A percentile compares a stretch with the other conserved stretches of the same genome.
These are phyloP conservation scores for Grammomys dolichurus DNA, from an alignment of 2,113 vertebrate species.

Conservation along the genomic window DNA sequence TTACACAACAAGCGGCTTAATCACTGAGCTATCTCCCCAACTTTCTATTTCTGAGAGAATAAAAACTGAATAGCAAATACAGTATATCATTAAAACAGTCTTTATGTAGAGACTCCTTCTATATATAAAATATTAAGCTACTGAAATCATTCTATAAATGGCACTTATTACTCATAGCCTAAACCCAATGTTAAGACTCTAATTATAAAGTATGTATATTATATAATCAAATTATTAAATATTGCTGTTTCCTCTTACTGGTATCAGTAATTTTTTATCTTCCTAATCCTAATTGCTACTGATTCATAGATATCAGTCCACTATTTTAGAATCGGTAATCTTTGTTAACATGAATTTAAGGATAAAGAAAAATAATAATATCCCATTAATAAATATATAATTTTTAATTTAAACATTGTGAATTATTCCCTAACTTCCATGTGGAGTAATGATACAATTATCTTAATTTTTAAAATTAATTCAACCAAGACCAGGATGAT, in stretches of 20 bases:
- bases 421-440: neutral
- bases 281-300: neutral
- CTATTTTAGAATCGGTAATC: neutral
- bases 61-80: neutral
- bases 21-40: neutral
- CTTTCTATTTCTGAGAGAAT: neutral
- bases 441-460: neutral
- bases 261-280: neutral
- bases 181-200: neutral
- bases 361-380: neutral
- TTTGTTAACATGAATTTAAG: neutral
- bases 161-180: neutral
- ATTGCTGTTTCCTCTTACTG: neutral
- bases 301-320: neutral
- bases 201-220: neutral
- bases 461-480: slow-evolving; percentile 6
- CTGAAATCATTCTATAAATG: neutral
- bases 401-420: neutral
- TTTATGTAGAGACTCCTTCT: neutral
- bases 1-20: neutral
- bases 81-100: neutral
- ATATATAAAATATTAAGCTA: neutral
- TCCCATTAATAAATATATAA: no score
- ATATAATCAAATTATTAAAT: slow-evolving; percentile 17
- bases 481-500: neutral